Evolutionary conservation across 2,797 vertebrate species (phyloP).

Genomic region (Phoebastria nigripes): DNA sequence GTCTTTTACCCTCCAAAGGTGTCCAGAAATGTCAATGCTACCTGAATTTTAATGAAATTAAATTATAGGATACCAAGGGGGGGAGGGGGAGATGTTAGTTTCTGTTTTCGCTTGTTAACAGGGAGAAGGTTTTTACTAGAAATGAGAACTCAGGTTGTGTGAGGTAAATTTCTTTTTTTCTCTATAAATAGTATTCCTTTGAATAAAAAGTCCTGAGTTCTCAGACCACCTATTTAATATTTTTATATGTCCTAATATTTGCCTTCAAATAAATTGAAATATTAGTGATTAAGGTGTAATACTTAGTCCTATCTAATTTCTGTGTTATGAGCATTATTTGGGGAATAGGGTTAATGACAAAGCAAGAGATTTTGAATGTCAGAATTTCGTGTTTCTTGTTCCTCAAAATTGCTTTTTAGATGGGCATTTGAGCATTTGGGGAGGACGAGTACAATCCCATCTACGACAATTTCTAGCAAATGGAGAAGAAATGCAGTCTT

Average conservation of each 20-base stretch:
- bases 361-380: not conserved
- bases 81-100: accelerated
- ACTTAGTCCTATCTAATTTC: not conserved
- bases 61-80: not conserved
- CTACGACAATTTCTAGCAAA: not conserved
- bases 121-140: not conserved
- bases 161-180: not conserved
- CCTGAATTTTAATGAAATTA: not conserved
- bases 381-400: not conserved
- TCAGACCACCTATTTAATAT: not conserved
- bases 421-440: not conserved
- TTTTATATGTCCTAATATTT: not conserved
- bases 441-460: not conserved
- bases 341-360: not conserved
- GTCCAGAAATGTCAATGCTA: not conserved
- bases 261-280: not conserved
- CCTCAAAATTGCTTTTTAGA: not conserved
- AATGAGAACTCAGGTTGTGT: not conserved
- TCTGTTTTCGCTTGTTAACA: not conserved
- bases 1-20: not conserved
- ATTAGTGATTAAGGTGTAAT: not conserved
- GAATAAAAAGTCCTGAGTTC: not conserved
- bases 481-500: not conserved
- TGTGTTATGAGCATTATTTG: not conserved
- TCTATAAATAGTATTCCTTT: not conserved